phyloP scores from a whole-genome alignment of 2,888 invertebrate species.

The Ethmia dodecea region DNA sequence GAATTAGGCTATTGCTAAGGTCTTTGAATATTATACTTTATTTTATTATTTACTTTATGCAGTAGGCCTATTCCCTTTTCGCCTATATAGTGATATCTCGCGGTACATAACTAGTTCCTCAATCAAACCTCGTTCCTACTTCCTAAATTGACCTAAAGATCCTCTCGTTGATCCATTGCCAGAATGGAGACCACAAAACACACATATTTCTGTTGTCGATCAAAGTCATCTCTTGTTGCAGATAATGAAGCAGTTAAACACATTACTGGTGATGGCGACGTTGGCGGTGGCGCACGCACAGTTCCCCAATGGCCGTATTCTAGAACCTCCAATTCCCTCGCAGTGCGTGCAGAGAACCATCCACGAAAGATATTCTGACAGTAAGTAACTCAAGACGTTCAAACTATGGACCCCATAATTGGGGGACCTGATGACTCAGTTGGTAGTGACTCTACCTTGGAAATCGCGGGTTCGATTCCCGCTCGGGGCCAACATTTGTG shows the following conservation, averaged over 20 bases:
- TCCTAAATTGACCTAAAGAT: too few species aligned
- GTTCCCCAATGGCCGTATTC: constrained; percentile 85
- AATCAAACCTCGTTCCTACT: too few species aligned
- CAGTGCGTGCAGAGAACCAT: constrained; percentile 85
- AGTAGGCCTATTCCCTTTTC: too few species aligned
- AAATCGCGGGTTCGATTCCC: not conserved
- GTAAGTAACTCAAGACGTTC: constrained; percentile 80
- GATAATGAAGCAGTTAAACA: constrained; percentile 52
- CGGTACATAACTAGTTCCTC: too few species aligned
- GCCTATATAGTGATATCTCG: too few species aligned
- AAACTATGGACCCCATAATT: too few species aligned
- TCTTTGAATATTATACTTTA: too few species aligned
- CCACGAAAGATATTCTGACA: constrained; percentile 84
- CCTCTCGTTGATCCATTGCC: too few species aligned
- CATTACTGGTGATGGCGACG: constrained; percentile 35
- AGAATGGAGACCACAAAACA: too few species aligned
- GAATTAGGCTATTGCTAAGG: too few species aligned
- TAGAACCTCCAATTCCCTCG: constrained; percentile 87
- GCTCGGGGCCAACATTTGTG: not conserved
- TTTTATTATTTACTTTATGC: too few species aligned
- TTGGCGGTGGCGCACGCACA: constrained; percentile 73
- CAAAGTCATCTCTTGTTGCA: constrained; percentile 26
- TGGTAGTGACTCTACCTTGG: not conserved
- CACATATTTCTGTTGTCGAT: too few species aligned
- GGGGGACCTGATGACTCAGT: constrained; percentile 7